Percentiles rank a stretch among this genome's conserved stretches.
These are phyloP conservation scores for Myotis lucifugus DNA, from an alignment of 2,113 vertebrate genomes.

Conservation along the genomic window DNA sequence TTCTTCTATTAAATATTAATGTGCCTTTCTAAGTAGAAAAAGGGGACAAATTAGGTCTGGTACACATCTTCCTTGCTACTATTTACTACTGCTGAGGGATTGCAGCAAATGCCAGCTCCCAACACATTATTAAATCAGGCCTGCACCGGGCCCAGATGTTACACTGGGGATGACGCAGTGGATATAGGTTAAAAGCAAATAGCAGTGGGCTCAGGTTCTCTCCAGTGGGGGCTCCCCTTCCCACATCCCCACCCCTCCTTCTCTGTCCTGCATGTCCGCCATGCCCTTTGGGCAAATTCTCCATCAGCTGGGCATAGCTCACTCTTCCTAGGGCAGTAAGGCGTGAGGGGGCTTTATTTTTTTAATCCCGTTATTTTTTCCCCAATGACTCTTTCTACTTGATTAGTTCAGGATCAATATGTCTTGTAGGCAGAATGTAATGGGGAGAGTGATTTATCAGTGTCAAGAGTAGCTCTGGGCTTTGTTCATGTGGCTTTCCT, in stretches of 20 bases:
- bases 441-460: slow-evolving; percentile 72
- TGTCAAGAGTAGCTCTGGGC: slow-evolving; percentile 52
- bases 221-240: background rate
- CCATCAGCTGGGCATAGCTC: slow-evolving; percentile 19
- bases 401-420: slow-evolving; percentile 74
- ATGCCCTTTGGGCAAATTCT: slow-evolving; percentile 28
- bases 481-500: slow-evolving; percentile 57
- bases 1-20: slow-evolving; percentile 82
- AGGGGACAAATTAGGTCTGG: slow-evolving; percentile 67
- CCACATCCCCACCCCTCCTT: background rate
- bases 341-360: slow-evolving; percentile 61
- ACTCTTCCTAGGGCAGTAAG: slow-evolving; percentile 53
- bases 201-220: fast-evolving
- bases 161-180: background rate
- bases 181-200: slow-evolving; percentile 15
- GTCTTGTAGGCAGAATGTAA: slow-evolving; percentile 71
- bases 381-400: slow-evolving; percentile 75
- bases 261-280: background rate
- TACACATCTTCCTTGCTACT: slow-evolving; percentile 44
- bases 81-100: slow-evolving; percentile 59
- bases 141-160: slow-evolving; percentile 62
- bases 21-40: slow-evolving; percentile 72
- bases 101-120: slow-evolving; percentile 69
- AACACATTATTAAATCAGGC: slow-evolving; percentile 68
- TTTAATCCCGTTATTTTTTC: slow-evolving; percentile 68